Evolutionary conservation across 2,888 invertebrate species (phyloP), one percentile per base, ranked within the genome.

Genomic region (Luperina testacea): DNA sequence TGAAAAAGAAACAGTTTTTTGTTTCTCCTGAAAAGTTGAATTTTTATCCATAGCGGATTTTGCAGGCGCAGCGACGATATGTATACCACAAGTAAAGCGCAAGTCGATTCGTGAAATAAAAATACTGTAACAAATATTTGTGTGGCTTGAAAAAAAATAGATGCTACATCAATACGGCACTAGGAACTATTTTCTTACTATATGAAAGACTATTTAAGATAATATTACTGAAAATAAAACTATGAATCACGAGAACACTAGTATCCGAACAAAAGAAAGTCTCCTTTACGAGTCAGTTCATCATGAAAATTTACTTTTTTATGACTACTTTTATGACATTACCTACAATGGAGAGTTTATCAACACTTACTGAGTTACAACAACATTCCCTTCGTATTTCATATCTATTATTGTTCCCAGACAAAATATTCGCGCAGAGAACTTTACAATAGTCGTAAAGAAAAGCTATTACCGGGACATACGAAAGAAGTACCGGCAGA

Each of bases 361-460:
- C 87, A 84, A 84, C 80, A 84, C 77, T 88, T 88, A 84, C 76
- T 69, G 86, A 82, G 86, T 82, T 86, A 85, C 75, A 72, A 73
- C 69, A 78, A 51, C 65, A 79, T 79, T 87, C 68, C 17, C 71
- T 79, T 81, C 81, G 83, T 87, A 85, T 87, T 87, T 84, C 82
- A 85, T 84, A 81, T 85, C 78, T 86, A 87, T 91, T 92, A 91
- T 92, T 93, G 90, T 92, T 88, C 88, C 85, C 79, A 87, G 90
- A 89, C 87, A 89, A 90, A 87, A 90, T 88, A 89, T 90, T 90
- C 87, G 87, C 79, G 82, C 75, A 80, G 87, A 87, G 88, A 87
- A 85, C 86, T 93, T 93, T 93, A 93, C 88, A 92, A 90, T 88
- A 82, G 89, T 88, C 92, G 86, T 93, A 94, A 89, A 94, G 84